These are phyloP conservation scores for Dreissena rostriformis DNA, from an alignment of 1,140 invertebrate species.

Conservation along the genomic window DNA sequence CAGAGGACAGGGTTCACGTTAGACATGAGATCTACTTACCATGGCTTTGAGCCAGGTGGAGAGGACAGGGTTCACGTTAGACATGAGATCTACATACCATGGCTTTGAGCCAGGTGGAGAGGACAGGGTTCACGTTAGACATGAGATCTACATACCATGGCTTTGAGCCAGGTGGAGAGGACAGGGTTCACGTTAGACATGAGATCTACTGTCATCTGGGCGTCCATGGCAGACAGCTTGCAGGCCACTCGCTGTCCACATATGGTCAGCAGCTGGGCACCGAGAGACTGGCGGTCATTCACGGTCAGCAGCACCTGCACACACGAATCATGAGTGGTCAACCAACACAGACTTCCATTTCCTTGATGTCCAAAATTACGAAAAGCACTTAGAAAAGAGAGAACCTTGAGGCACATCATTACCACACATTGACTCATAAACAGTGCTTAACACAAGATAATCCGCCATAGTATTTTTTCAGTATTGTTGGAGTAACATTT, in stretches of 20 bases:
- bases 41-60: neutral
- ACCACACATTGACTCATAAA: too few relatives aligned
- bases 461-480: too few relatives aligned
- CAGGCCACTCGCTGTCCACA: constrained; percentile 88
- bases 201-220: constrained; percentile 84
- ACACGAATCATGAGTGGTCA: too few relatives aligned
- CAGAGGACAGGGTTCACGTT: constrained; percentile 87
- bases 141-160: constrained; percentile 57
- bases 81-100: constrained; percentile 56
- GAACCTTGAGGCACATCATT: too few relatives aligned
- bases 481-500: too few relatives aligned
- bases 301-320: constrained; percentile 83
- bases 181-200: constrained; percentile 87
- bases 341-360: too few relatives aligned
- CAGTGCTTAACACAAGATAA: too few relatives aligned
- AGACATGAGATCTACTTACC: constrained; percentile 84
- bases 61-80: neutral
- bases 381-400: too few relatives aligned
- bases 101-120: constrained; percentile 86
- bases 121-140: constrained; percentile 84
- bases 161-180: constrained; percentile 86
- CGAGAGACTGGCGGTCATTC: constrained; percentile 85
- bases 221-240: constrained; percentile 83
- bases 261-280: constrained; percentile 86
- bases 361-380: too few relatives aligned